Percentiles rank a stretch among this genome's conserved stretches.
phyloP scores from a whole-genome alignment of 2,888 invertebrate species.

The Schizotus pectinicornis region DNA sequence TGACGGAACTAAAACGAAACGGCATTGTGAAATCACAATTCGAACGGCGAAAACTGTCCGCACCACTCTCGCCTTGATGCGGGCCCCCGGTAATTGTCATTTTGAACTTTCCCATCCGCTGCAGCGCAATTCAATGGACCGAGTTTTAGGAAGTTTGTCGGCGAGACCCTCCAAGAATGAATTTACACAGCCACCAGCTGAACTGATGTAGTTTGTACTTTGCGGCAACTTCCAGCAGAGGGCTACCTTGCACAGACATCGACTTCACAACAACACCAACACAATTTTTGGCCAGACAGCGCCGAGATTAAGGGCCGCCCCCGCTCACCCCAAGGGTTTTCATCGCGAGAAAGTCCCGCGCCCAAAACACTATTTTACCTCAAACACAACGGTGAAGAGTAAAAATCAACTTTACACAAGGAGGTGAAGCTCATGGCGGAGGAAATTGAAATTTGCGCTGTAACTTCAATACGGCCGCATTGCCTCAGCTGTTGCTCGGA shows the following conservation, averaged over 20 bases:
- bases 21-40: slow-evolving; percentile 1
- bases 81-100: slow-evolving; percentile 39
- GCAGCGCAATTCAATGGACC: slow-evolving; percentile 46
- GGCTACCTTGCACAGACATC: slow-evolving; percentile 4
- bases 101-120: slow-evolving; percentile 44
- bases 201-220: slow-evolving; percentile 40
- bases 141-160: slow-evolving; percentile 43
- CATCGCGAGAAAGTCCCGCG: too few relatives aligned
- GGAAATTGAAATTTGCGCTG: too few relatives aligned
- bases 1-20: too few relatives aligned
- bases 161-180: slow-evolving; percentile 38
- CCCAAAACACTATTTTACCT: too few relatives aligned
- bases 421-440: too few relatives aligned
- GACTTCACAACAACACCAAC: slow-evolving; percentile 6
- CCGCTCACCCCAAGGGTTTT: too few relatives aligned
- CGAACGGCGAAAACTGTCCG: slow-evolving; percentile 12
- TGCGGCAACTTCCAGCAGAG: slow-evolving; percentile 19
- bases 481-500: too few relatives aligned
- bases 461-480: too few relatives aligned
- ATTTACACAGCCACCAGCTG: slow-evolving; percentile 42
- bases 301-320: too few relatives aligned
- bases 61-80: slow-evolving; percentile 23
- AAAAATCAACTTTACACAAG: too few relatives aligned
- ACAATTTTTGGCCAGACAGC: slow-evolving; percentile 6
- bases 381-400: too few relatives aligned